Evolutionary conservation across 2,113 vertebrate genomes (phyloP), one percentile per base, ranked within the genome.

Genomic region (Eonycteris spelaea): DNA sequence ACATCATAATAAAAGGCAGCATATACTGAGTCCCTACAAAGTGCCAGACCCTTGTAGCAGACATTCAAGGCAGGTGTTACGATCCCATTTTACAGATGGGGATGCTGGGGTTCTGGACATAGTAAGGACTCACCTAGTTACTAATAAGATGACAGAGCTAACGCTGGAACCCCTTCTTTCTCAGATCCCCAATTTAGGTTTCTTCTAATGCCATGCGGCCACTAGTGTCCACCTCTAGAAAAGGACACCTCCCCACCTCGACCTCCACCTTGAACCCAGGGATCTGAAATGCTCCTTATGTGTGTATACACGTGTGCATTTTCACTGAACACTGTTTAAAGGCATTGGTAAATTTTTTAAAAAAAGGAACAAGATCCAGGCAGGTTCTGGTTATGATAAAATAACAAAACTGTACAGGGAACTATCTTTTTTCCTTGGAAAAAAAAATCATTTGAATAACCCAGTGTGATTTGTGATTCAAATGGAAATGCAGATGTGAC

Each of bases 241-340:
- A 12, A 83, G 33, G 78, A 30, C 5, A 2, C 48, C 6, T 35
- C 26, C 16, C 19, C 53, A 30, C 74, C 89, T 6, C 28, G 45
- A 35, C 55, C 43, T 7, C 55, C 57, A 13, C 43, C 35, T 38
- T 1, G 38, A 71, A 4, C 59, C 83, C 80, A 40, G 24, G 33
- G 33, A 2, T 45, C 73, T 14, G 3, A 11, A 16, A 45, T n/a
- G 28, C 53, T 67, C 6, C 90, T 70, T 38, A 1, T 5, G 15
- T 40, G 28, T 33, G 35, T n/a, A 3, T 33, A 21, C 51, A 0
- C 0, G 0, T 24, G 19, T 28, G 33, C 21, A 0, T 73, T 40
- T 28, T 51, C 92, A 3, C 51, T 12, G 84, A 75, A 48, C 22
- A 24, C 40, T 33, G 28, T 82, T 71, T 3, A 0, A 45, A 78